Evolutionary conservation across 2,113 vertebrate species (phyloP), one percentile per base, ranked within the genome.

Genomic region (Ahaetulla prasina): DNA sequence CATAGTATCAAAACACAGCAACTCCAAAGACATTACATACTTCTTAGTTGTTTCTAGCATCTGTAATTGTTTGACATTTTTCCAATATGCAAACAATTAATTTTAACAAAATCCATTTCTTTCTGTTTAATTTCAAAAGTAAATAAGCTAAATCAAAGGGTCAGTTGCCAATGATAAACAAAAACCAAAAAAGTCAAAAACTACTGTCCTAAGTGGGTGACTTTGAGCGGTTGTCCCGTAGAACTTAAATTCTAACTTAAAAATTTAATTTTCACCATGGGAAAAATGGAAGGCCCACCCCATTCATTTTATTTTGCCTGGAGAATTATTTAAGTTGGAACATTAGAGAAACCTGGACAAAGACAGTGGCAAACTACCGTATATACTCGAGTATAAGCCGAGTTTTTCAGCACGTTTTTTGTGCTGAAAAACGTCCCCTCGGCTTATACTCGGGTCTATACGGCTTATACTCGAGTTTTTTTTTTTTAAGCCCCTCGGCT

Each of bases 1-100:
- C 35, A 89, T 43, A 89, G 89, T 89, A 91, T 57, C 90, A 92
- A 8, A 80, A 43, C 2, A 92, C 20, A 88, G 35, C 3, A 93
- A 20, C 0, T 20, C 10, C 54, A 90, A 85, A 86, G 90, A 50
- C 1, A 63, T 3, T 43, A 2, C 27, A 39, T 47, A 90, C 86
- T 2, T 43, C 3, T 92, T 49, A 10, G 27, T 89, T 92, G 89
- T 49, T 1, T 80, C 35, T 80, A 18, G 74, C 35, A 80, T 43
- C 35, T 80, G 8, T 80, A 80, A 23, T 80, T 80, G 74, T 92
- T 92, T 90, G 54, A 53, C 14, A 89, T 88, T 12, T 0, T 2
- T 60, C 3, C 27, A 4, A 4, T 94, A 94, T 85, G 53, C 16
- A 63, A 30, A n/a, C 10, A 91, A 49, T 30, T 49, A 84, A 49